Base-by-base conservation (phyloP, 2,888 invertebrate species). In the Andrena dorsata region DNA sequence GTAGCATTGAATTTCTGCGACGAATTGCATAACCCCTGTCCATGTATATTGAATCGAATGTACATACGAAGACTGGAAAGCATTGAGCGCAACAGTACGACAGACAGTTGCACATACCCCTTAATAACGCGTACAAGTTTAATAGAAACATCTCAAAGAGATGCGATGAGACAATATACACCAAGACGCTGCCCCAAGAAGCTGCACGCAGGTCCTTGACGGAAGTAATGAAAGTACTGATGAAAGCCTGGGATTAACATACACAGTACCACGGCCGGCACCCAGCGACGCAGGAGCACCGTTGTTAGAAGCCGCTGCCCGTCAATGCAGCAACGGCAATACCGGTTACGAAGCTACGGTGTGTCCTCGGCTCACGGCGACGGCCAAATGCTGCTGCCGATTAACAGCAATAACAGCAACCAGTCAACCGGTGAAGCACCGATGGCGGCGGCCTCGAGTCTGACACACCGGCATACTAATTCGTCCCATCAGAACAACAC, bases 381-480 rank as follows among this genome's bases (percentile, higher is more conserved):
- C 85, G 92, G 93, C 58, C 93, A 93, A 90, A 93, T 93, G 86
- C 91, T 93, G 82, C 90, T 93, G 86, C 92, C 93, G 83, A 80
- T 90, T 79, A 91, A 89, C 89, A 92, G 88, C 89, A 90, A 86
- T 82, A 89, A 84, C 87, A 87, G 81, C 80, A 86, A 80, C 80
- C 84, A 82, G 23, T 56, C 75, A 13, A 32, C 60, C 56, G 63
- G 32, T 51, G 74, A 72, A n/a, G 32, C 53, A 51, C 73, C 84
- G 65, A 72, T 73, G 65, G 60, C 82, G 23, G 76, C 83, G 0
- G 28, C 71, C 63, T 70, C 74, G 58, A 89, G 81, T 70, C 63
- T 85, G 26, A 83, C 80, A 10, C 84, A 89, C 81, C 87, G 87
- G 73, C 86, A 85, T 47, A 79, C 81, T 84, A 90, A 85, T 73